Percentiles rank a stretch among this genome's conserved stretches.
phyloP scores from a whole-genome alignment of 2,888 invertebrate genomes.

The Xanthorhoe designata region DNA sequence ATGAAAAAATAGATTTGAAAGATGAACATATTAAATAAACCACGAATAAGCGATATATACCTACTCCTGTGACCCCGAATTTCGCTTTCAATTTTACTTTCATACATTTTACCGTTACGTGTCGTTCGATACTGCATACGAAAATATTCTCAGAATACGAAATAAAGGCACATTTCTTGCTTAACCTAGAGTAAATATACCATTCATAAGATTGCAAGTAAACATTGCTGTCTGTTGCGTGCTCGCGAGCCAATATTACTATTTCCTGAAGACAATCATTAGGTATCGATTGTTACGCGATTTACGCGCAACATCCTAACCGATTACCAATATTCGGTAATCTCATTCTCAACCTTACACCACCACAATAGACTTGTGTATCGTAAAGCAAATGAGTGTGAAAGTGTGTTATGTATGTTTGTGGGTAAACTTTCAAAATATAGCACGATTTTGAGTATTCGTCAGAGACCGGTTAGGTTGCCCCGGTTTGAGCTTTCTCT shows the following conservation, averaged over 20 bases:
- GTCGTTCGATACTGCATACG: too few relatives aligned
- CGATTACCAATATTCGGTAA: conserved; percentile 21
- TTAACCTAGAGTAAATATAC: not conserved
- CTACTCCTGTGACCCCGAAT: too few relatives aligned
- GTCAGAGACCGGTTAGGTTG: conserved; percentile 30
- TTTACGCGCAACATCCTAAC: conserved; percentile 29
- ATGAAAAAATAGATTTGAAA: too few relatives aligned
- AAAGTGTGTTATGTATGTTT: conserved; percentile 39
- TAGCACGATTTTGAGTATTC: conserved; percentile 35
- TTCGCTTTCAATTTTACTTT: too few relatives aligned
- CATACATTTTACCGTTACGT: too few relatives aligned
- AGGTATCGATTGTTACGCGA: conserved; percentile 25
- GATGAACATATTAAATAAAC: too few relatives aligned
- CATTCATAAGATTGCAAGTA: not conserved
- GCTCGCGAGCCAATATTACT: not conserved
- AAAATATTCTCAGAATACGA: not conserved
- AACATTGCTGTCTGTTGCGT: not conserved
- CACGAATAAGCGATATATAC: too few relatives aligned
- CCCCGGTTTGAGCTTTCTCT: conserved; percentile 38
- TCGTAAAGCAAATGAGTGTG: conserved; percentile 26
- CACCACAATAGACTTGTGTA: conserved; percentile 15
- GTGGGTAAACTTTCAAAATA: conserved; percentile 42
- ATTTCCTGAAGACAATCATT: conserved; percentile 22
- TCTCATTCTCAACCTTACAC: conserved; percentile 13
- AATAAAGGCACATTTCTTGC: not conserved